Evolutionary conservation across 2,113 vertebrate species (phyloP).

Genomic region (Cranoglanis bouderius): DNA sequence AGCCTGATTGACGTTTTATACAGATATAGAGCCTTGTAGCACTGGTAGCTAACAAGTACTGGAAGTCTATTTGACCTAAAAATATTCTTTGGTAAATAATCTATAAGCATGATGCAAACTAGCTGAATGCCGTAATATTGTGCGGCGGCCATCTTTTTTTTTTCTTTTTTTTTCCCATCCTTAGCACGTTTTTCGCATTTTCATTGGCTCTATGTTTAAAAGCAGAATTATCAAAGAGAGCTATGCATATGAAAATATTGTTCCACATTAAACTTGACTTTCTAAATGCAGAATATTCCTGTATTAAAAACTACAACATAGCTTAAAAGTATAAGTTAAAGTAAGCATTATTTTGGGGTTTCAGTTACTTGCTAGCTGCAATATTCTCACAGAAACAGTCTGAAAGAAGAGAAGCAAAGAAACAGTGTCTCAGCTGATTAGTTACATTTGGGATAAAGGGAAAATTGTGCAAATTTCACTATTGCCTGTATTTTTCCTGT

Average conservation of each 20-base stretch:
- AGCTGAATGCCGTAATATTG: background rate
- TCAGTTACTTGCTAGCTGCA: background rate
- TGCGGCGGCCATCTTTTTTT: background rate
- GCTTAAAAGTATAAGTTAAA: background rate
- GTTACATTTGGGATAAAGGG: background rate
- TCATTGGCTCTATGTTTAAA: background rate
- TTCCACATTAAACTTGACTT: background rate
- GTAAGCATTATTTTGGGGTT: background rate
- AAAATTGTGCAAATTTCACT: background rate
- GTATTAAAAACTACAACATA: background rate
- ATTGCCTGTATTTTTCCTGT: background rate
- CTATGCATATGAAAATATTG: background rate
- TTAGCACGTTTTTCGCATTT: background rate
- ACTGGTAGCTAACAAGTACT: background rate
- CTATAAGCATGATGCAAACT: background rate
- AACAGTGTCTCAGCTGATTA: background rate
- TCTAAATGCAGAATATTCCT: background rate
- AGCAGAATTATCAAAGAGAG: background rate
- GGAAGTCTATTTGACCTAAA: background rate
- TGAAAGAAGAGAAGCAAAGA: background rate
- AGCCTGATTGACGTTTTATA: constrained; percentile 38
- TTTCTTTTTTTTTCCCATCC: background rate
- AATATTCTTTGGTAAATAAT: background rate
- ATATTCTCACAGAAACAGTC: no score
- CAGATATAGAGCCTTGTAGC: background rate